Percentiles rank a stretch among this genome's conserved stretches.
Evolutionary conservation across 2,113 vertebrate species (phyloP).

Genomic region (Turdus rufiventris): DNA sequence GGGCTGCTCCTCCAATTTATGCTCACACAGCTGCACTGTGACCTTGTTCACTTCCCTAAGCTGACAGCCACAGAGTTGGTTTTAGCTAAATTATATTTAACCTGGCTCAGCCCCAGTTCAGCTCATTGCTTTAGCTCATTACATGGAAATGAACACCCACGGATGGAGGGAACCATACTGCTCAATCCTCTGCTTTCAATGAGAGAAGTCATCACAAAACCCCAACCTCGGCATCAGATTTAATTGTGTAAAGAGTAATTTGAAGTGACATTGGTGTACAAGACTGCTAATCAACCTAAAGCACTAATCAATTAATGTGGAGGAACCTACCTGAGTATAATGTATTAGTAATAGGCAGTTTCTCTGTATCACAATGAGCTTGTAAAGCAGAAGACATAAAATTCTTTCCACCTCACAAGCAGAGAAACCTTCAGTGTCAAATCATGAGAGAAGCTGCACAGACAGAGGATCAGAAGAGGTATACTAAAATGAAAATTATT

Average conservation of each 20-base stretch:
- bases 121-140: not conserved
- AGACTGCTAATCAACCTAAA: not conserved
- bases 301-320: not conserved
- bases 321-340: not conserved
- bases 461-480: not conserved
- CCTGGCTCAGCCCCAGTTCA: not conserved
- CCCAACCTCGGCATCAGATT: not conserved
- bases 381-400: not conserved
- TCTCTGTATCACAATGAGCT: not conserved
- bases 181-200: not conserved
- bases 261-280: not conserved
- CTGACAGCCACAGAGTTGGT: not conserved
- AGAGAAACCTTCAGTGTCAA: not conserved
- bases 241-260: not conserved
- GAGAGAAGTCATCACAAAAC: not conserved
- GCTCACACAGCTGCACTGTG: not conserved
- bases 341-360: not conserved
- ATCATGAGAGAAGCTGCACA: not conserved
- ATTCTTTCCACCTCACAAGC: not conserved
- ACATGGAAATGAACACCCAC: not conserved
- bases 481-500: not conserved
- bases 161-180: not conserved
- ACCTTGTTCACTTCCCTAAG: not conserved
- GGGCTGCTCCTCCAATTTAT: not conserved
- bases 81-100: conserved; percentile 17